Evolutionary conservation across 2,888 invertebrate genomes (phyloP).

Genomic region (Linnaemya tessellans): DNA sequence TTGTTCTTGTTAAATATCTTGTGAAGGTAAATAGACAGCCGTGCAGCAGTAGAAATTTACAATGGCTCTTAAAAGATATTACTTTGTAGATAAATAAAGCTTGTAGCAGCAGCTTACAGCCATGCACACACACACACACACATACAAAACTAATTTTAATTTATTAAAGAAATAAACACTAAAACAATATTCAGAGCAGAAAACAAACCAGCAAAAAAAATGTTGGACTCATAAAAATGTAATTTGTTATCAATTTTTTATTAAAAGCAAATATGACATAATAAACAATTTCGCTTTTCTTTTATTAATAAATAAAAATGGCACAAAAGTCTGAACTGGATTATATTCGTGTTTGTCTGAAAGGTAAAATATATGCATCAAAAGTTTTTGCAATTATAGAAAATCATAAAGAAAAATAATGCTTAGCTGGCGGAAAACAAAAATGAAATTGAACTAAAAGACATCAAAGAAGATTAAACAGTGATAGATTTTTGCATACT

Average conservation of each 20-base stretch:
- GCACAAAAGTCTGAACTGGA: background rate
- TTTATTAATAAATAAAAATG: background rate
- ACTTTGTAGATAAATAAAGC: background rate
- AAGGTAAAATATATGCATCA: background rate
- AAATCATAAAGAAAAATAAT: background rate
- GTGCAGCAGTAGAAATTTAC: background rate
- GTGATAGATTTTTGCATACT: too few relatives aligned
- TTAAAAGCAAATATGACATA: background rate
- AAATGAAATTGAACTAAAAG: too few relatives aligned
- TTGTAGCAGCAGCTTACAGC: background rate
- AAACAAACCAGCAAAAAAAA: background rate
- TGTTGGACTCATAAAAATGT: background rate
- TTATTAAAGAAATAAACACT: slow-evolving; percentile 2
- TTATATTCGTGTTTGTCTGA: too few relatives aligned
- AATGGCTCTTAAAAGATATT: slow-evolving; percentile 27
- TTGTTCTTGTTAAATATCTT: slow-evolving; percentile 33
- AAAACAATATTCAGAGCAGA: background rate
- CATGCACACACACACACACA: background rate
- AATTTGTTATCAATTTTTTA: background rate
- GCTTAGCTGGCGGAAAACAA: background rate
- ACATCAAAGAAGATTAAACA: too few relatives aligned
- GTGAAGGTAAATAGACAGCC: background rate
- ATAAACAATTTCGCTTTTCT: too few relatives aligned
- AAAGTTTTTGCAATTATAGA: too few relatives aligned
- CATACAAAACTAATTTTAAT: background rate